Percentiles rank a stretch among this genome's conserved stretches.
Conservation (phyloP, 2,888 invertebrate species). For the Acronicta psi region DNA sequence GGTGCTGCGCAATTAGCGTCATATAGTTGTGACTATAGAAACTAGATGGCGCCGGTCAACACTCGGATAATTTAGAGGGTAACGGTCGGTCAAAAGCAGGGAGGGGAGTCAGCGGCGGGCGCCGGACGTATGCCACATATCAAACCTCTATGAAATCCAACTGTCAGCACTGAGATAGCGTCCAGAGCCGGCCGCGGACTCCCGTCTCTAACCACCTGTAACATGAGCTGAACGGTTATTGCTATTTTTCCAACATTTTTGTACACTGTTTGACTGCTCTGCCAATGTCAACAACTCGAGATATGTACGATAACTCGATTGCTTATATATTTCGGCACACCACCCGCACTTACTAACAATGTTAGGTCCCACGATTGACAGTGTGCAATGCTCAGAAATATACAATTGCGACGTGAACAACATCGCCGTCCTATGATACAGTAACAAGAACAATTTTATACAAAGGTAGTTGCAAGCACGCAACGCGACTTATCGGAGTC, state of each 20-base stretch:
- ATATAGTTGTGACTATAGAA: constrained; percentile 48
- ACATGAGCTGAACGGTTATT: constrained; percentile 43
- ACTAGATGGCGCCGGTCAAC: constrained; percentile 58
- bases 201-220: constrained; percentile 47
- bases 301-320: constrained; percentile 49
- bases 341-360: constrained; percentile 46
- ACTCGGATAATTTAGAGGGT: constrained; percentile 44
- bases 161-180: constrained; percentile 23
- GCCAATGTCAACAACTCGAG: constrained; percentile 51
- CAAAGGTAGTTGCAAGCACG: constrained; percentile 47
- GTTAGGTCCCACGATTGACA: constrained; percentile 46
- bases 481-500: constrained; percentile 53
- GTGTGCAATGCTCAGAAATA: constrained; percentile 44
- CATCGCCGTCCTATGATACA: constrained; percentile 48
- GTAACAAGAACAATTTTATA: constrained; percentile 52
- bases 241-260: constrained; percentile 52
- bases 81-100: constrained; percentile 49
- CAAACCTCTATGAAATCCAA: constrained; percentile 17
- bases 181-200: constrained; percentile 35
- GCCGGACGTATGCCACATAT: constrained; percentile 10
- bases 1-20: constrained; percentile 48
- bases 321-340: constrained; percentile 48
- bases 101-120: constrained; percentile 38
- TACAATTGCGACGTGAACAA: constrained; percentile 47
- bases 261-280: constrained; percentile 54